phyloP scores from a whole-genome alignment of 2,797 vertebrate genomes.

The Schizothorax lantsangensis region DNA sequence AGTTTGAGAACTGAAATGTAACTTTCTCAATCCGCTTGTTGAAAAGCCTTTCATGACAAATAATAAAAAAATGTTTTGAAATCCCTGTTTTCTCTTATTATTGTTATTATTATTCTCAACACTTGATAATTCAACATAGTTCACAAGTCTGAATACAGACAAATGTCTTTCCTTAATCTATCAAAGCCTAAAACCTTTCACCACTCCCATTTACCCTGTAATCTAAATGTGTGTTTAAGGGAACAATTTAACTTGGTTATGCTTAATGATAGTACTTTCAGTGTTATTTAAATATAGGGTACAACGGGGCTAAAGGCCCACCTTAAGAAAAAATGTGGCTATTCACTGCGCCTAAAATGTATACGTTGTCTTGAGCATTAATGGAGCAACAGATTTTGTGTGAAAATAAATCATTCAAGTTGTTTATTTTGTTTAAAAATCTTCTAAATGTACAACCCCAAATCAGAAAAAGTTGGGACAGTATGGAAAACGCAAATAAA shows the following conservation, averaged over 20 bases:
- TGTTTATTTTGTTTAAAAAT: too few relatives aligned
- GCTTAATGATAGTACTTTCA: neutral
- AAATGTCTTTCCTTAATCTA: neutral
- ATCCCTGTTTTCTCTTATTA: neutral
- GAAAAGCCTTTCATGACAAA: slow-evolving; percentile 21
- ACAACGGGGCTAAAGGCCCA: too few relatives aligned
- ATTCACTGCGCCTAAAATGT: too few relatives aligned
- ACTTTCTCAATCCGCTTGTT: slow-evolving; percentile 14
- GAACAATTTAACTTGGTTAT: neutral
- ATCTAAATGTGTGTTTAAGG: neutral
- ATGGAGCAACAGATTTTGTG: too few relatives aligned
- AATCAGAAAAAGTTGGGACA: too few relatives aligned
- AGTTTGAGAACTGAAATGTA: slow-evolving; percentile 12
- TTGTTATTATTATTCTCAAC: neutral
- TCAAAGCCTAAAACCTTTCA: neutral
- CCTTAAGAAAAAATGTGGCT: too few relatives aligned
- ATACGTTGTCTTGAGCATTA: too few relatives aligned
- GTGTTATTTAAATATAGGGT: neutral
- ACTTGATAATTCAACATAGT: neutral
- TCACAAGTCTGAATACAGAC: neutral
- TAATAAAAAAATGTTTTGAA: slow-evolving; percentile 34
- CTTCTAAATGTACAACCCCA: too few relatives aligned
- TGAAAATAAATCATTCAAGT: too few relatives aligned
- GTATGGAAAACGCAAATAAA: too few relatives aligned
- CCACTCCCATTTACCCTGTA: neutral